Percentiles rank a stretch among this genome's conserved stretches.
These are phyloP conservation scores for Ormyrus nitidulus DNA, from an alignment of 2,888 invertebrate species.

Conservation along the genomic window DNA sequence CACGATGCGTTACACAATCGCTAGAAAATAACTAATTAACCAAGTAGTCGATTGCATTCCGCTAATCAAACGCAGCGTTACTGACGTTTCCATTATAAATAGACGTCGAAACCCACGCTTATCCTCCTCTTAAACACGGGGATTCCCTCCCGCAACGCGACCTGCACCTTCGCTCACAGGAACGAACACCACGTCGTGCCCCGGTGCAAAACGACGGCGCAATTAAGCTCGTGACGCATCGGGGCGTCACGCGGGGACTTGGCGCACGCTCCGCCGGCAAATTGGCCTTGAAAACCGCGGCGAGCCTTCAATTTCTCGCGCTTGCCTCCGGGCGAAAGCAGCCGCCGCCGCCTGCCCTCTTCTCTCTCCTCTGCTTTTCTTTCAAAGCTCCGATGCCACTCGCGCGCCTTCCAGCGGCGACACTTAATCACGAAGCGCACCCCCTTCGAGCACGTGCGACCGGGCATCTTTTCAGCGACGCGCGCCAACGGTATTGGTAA, in stretches of 20 bases:
- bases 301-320: neutral
- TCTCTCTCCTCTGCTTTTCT: neutral
- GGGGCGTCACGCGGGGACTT: neutral
- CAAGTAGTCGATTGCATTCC: conserved; percentile 40
- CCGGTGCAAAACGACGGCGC: no score
- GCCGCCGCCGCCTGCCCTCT: no score
- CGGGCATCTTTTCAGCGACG: conserved; percentile 13
- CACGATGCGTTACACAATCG: conserved; percentile 40
- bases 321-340: no score
- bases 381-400: conserved; percentile 51
- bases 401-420: conserved; percentile 60
- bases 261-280: neutral
- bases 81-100: neutral
- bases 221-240: no score
- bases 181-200: no score
- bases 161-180: no score
- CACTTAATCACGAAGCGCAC: conserved; percentile 63
- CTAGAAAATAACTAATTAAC: conserved; percentile 54
- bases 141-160: no score
- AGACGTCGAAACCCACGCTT: no score
- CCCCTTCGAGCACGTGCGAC: conserved; percentile 38
- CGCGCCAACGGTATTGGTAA: no score
- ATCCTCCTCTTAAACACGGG: no score
- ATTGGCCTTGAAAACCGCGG: conserved; percentile 4
- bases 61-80: neutral